Conservation (phyloP, 2,113 vertebrate genomes). For the Coturnix japonica region DNA sequence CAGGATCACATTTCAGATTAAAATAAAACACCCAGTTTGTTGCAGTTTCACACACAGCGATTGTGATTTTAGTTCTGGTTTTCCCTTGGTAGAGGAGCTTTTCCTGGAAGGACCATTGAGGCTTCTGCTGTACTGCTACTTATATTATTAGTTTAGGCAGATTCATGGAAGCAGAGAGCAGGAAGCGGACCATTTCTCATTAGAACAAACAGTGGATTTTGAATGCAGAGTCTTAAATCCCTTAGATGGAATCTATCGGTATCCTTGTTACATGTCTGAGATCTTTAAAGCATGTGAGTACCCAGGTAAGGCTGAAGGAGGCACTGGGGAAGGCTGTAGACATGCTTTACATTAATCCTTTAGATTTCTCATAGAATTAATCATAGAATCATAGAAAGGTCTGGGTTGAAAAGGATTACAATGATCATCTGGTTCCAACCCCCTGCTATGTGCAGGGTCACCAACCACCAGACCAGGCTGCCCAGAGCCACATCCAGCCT, state of each 20-base stretch:
- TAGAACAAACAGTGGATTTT: background rate
- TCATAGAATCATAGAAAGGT: too few species aligned
- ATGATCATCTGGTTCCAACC: too few species aligned
- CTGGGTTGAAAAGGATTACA: too few species aligned
- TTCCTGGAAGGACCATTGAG: background rate
- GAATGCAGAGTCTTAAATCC: background rate
- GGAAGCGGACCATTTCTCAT: background rate
- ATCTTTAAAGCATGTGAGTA: background rate
- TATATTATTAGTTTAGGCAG: background rate
- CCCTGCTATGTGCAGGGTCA: too few species aligned
- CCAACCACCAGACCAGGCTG: too few species aligned
- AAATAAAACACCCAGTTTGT: background rate
- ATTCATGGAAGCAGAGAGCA: background rate
- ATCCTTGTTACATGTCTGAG: background rate
- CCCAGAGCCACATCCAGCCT: too few species aligned
- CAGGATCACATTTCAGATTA: background rate
- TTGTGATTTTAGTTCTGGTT: background rate
- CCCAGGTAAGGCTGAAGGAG: background rate
- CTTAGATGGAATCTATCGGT: background rate
- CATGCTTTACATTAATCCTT: background rate
- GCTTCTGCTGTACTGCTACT: background rate
- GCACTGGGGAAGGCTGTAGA: background rate
- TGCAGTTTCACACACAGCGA: background rate
- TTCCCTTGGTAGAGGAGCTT: background rate
- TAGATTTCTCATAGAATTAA: background rate